phyloP scores from a whole-genome alignment of 1,140 invertebrate species.

The Drosophila fuyamai region DNA sequence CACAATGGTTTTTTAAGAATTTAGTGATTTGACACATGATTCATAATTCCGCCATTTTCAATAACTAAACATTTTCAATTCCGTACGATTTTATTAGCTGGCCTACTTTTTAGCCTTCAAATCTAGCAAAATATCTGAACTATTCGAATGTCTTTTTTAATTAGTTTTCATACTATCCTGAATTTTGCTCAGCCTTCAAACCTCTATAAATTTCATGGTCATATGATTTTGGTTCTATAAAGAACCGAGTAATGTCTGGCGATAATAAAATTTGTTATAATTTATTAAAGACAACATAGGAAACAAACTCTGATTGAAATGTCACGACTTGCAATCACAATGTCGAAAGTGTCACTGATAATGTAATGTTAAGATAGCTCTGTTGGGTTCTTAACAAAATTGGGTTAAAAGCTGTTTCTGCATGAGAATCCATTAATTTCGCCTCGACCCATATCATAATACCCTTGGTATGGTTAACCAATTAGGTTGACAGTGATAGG shows the following conservation, averaged over 20 bases:
- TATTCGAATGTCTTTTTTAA: background rate
- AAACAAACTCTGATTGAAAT: background rate
- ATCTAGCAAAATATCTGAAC: background rate
- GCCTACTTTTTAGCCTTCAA: too few relatives aligned
- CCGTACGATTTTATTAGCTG: too few relatives aligned
- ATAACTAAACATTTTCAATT: too few relatives aligned
- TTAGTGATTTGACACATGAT: too few relatives aligned
- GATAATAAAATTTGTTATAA: background rate
- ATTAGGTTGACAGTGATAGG: constrained; percentile 38
- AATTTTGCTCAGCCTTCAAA: constrained; percentile 1
- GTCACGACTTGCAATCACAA: background rate
- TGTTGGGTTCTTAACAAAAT: constrained; percentile 2
- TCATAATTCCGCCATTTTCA: too few relatives aligned
- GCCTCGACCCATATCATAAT: constrained; percentile 40
- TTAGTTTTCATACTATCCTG: background rate
- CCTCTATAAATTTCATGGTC: background rate
- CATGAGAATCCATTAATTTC: constrained; percentile 16
- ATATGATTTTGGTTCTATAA: background rate
- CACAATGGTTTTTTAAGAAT: too few relatives aligned
- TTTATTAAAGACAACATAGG: background rate
- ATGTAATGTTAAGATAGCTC: constrained; percentile 1
- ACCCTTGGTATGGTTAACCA: constrained; percentile 44
- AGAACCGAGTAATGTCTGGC: background rate
- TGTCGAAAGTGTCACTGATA: background rate
- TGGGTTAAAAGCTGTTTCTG: constrained; percentile 11